Evolutionary conservation across 2,888 invertebrate species (phyloP), one percentile per base, ranked within the genome.

Genomic region (Drosophila fungiperda): DNA sequence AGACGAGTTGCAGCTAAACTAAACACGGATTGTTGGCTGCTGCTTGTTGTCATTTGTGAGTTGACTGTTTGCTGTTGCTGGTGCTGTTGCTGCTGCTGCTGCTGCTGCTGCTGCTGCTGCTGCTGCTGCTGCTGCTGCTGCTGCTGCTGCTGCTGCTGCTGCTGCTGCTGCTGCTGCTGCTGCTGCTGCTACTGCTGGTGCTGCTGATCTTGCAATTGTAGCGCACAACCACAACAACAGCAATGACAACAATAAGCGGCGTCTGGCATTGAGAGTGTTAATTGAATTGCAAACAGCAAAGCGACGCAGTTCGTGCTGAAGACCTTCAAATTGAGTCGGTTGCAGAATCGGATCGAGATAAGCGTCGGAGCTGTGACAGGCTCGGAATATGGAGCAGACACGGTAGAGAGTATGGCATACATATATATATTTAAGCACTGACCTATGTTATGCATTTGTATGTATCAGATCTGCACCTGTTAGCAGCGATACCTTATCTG

Each of bases 271-370:
- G 87, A 73, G 73, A 70, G 74, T 82, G 85, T 89, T 87, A 90
- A 87, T 87, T 87, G 84, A 90, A 90, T 87, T 90, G 90, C 90
- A 90, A 89, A 89, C 82, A 87, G 73, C 68, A 53, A 55, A 76
- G 53, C 58, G 55, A 38, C 38, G 48, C 45, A 32, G 26, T 38
- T 55, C 35, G 8, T 40, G 57, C 57, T 40, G 42, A 58, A 29
- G 68, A 33, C 66, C 62, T 59, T 48, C 36, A 42, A 64, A 65
- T 29, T 26, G 38, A 20, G 40, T 40, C 57, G 40, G 33, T 36
- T 53, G 66, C 60, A 64, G 60, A 69, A 68, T 79, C 70, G 57
- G 20, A 62, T 73, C 63, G 65, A 68, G 63, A 53, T 48, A 57
- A 42, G 53, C 49, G 20, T 26, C 49, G 15, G 23, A 15, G 23